phyloP scores from a whole-genome alignment of 2,888 invertebrate genomes.

The Hymenopus coronatus region DNA sequence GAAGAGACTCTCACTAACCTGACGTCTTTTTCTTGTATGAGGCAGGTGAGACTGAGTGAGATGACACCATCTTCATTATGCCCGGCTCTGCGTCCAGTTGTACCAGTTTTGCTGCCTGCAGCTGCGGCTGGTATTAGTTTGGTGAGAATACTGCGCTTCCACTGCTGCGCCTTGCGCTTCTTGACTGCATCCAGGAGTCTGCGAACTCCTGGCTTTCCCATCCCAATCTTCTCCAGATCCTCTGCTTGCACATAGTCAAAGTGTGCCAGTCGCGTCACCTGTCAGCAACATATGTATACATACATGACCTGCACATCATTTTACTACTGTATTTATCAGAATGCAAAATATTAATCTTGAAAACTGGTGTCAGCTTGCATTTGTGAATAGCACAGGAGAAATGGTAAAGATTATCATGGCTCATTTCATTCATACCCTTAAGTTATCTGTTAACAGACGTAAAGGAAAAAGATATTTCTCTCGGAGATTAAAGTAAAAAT shows the following conservation, averaged over 20 bases:
- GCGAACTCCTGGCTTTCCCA: slow-evolving; percentile 90
- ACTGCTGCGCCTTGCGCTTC: slow-evolving; percentile 76
- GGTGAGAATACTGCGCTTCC: slow-evolving; percentile 78
- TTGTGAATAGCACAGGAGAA: too few species aligned
- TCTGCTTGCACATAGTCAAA: slow-evolving; percentile 96
- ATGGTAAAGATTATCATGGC: too few species aligned
- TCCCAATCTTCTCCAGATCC: slow-evolving; percentile 90
- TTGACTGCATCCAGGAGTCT: slow-evolving; percentile 89
- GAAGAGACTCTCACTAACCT: slow-evolving; percentile 46
- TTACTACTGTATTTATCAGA: too few species aligned
- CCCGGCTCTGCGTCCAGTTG: slow-evolving; percentile 30
- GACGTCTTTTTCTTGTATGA: slow-evolving; percentile 82
- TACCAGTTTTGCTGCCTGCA: slow-evolving; percentile 39
- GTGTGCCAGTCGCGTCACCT: slow-evolving; percentile 88
- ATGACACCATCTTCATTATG: slow-evolving; percentile 30
- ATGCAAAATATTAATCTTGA: too few species aligned
- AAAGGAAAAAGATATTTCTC: too few species aligned
- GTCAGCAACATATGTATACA: slow-evolving; percentile 38
- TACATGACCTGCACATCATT: too few species aligned
- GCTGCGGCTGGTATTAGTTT: slow-evolving; percentile 63
- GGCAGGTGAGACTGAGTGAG: slow-evolving; percentile 62
- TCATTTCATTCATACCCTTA: too few species aligned
- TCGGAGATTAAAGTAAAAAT: too few species aligned
- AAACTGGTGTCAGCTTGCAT: too few species aligned
- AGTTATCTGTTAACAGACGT: too few species aligned